phyloP scores from a whole-genome alignment of 1,140 invertebrate species.

The Ostrea denselamellosa region DNA sequence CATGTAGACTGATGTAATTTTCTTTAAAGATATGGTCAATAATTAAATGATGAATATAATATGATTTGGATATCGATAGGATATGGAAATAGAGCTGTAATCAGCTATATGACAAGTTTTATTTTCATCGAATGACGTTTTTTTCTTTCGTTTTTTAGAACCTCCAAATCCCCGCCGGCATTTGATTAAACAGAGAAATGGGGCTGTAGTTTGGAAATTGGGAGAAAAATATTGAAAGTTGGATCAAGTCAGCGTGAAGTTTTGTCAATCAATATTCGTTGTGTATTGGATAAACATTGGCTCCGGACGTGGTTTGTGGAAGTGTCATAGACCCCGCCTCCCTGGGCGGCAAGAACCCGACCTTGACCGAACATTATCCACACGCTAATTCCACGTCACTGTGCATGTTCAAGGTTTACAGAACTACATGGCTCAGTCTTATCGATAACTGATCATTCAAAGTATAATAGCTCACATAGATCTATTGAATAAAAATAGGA shows the following conservation, averaged over 20 bases:
- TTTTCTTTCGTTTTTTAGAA: slow-evolving; percentile 14
- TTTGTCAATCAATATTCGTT: not conserved
- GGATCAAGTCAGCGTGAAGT: slow-evolving; percentile 18
- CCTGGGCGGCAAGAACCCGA: not conserved
- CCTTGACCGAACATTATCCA: not conserved
- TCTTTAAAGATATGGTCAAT: too few species aligned
- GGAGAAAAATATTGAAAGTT: slow-evolving; percentile 22
- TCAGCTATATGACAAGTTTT: not conserved
- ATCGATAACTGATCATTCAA: slow-evolving; percentile 27
- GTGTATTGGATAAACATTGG: slow-evolving; percentile 25
- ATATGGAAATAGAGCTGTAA: too few species aligned
- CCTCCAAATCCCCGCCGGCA: not conserved
- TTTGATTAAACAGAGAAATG: slow-evolving; percentile 13
- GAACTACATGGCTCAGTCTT: not conserved
- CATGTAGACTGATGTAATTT: too few species aligned
- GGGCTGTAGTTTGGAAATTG: slow-evolving; percentile 25
- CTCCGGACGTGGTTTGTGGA: not conserved
- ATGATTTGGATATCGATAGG: too few species aligned
- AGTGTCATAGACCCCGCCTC: not conserved
- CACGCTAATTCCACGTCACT: slow-evolving; percentile 32
- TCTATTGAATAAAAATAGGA: slow-evolving; percentile 27
- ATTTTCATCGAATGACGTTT: not conserved
- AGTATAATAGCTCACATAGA: slow-evolving; percentile 39
- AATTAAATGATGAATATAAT: too few species aligned
- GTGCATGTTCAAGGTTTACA: slow-evolving; percentile 27